A percentile compares a stretch with the other conserved stretches of the same genome.
Conservation (phyloP, 2,797 vertebrate species). For the Delichon dasypus region DNA sequence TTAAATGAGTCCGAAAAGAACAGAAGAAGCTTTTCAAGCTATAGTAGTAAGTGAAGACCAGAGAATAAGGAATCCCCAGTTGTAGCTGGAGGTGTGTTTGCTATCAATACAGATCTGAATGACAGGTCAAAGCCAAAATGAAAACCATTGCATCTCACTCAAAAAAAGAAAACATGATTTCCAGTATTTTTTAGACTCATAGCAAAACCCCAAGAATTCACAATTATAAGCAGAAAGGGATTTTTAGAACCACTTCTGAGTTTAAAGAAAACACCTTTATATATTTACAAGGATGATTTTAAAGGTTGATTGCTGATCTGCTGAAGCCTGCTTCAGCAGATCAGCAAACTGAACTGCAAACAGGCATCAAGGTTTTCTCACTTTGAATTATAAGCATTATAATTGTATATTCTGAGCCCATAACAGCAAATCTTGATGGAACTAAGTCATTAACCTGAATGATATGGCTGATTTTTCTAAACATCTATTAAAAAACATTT, state of each 20-base stretch:
- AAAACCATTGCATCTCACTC: not conserved
- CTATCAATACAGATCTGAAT: not conserved
- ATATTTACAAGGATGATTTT: not conserved
- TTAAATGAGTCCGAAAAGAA: not conserved
- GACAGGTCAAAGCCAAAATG: not conserved
- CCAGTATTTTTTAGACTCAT: not conserved
- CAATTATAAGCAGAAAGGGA: not conserved
- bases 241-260: not conserved
- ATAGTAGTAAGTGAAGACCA: not conserved
- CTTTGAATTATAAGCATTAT: constrained; percentile 13
- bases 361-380: not conserved
- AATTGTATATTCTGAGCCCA: constrained; percentile 5
- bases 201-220: not conserved
- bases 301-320: not conserved
- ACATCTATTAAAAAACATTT: constrained; percentile 40
- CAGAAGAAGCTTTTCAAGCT: not conserved
- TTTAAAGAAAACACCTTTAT: not conserved
- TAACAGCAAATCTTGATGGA: constrained; percentile 19
- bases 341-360: not conserved
- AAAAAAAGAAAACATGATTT: not conserved
- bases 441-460: constrained; percentile 61
- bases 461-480: constrained; percentile 56
- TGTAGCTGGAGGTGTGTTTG: not conserved
- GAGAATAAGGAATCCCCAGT: not conserved
- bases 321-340: not conserved